These are phyloP conservation scores for Tyrannus savana DNA, from an alignment of 2,113 vertebrate species.

Conservation along the genomic window DNA sequence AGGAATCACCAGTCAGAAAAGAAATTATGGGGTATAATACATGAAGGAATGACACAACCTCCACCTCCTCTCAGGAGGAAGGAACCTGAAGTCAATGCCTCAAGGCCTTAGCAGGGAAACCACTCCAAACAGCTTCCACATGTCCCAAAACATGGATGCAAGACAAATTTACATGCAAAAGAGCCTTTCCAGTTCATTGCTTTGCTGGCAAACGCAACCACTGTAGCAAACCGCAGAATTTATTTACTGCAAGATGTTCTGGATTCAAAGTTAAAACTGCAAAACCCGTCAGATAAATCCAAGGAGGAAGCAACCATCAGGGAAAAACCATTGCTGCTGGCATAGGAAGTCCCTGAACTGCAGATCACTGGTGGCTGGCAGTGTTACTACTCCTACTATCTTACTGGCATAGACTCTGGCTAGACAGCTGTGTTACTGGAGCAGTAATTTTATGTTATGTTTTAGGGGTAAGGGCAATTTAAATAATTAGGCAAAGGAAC, in stretches of 20 bases:
- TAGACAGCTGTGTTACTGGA: neutral
- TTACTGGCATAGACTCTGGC: neutral
- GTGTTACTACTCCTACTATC: neutral
- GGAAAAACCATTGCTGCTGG: neutral
- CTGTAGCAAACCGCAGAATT: neutral
- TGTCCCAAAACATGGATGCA: neutral
- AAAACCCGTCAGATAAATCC: neutral
- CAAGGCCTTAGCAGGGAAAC: neutral
- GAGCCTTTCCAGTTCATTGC: neutral
- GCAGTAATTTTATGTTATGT: neutral
- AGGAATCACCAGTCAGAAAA: neutral
- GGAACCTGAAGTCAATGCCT: neutral
- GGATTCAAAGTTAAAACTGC: neutral
- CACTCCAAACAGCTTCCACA: neutral
- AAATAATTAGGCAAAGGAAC: constrained; percentile 27
- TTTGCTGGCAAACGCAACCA: neutral
- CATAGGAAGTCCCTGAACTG: neutral
- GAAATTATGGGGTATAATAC: accelerated
- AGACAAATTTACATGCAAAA: neutral
- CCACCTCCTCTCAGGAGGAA: neutral
- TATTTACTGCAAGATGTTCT: neutral
- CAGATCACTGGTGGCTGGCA: neutral
- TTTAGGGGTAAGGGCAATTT: neutral
- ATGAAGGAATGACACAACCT: neutral
- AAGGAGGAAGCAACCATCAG: neutral